Conservation (phyloP, 2,113 vertebrate genomes). For the Cyanoderma ruficeps region DNA sequence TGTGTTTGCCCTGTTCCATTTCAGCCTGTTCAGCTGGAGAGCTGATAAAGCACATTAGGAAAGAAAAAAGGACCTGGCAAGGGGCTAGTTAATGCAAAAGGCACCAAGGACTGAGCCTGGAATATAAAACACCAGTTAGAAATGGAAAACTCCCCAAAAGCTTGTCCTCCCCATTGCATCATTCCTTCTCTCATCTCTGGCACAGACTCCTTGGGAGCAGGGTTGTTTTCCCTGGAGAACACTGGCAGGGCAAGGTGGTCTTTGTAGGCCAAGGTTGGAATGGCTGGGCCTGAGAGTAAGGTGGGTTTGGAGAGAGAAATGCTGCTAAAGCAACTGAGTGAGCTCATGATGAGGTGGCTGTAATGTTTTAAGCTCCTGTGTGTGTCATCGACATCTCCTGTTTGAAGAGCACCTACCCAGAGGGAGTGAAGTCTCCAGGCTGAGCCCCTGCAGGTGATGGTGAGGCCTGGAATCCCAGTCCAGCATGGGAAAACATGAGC, state of each 20-base stretch:
- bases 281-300: background rate
- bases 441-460: background rate
- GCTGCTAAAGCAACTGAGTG: background rate
- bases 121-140: background rate
- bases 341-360: background rate
- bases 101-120: background rate
- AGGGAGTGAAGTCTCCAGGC: background rate
- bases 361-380: background rate
- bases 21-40: background rate
- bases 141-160: background rate
- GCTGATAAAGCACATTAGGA: background rate
- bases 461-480: rapidly evolving
- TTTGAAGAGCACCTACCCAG: background rate
- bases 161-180: background rate
- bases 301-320: background rate
- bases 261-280: background rate
- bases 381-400: background rate
- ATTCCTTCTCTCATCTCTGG: background rate
- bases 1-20: background rate
- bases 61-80: no score
- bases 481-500: background rate
- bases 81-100: background rate
- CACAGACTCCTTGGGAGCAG: background rate
- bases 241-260: background rate
- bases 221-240: background rate